phyloP scores from a whole-genome alignment of 1,140 invertebrate species.

The Episyrphus balteatus region DNA sequence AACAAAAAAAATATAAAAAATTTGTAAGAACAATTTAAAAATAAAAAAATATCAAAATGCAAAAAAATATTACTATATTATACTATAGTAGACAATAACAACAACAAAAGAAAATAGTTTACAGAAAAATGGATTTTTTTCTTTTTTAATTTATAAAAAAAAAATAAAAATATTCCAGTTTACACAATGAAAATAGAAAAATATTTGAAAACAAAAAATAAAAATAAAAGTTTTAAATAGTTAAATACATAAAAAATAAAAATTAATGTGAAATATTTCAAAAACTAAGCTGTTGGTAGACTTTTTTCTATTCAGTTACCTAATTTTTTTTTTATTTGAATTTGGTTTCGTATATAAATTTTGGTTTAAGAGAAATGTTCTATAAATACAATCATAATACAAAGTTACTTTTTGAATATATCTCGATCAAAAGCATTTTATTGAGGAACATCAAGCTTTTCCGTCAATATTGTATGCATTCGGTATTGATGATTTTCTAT shows the following conservation, averaged over 20 bases:
- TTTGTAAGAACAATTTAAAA: neutral
- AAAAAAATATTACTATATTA: slow-evolving; percentile 6
- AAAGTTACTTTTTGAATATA: no score
- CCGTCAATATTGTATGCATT: no score
- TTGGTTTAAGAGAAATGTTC: no score
- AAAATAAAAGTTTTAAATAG: neutral
- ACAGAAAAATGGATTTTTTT: slow-evolving; percentile 4
- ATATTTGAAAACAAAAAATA: neutral
- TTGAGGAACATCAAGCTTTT: no score
- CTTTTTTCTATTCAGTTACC: no score
- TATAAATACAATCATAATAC: slow-evolving; percentile 5
- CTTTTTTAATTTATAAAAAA: slow-evolving; percentile 6
- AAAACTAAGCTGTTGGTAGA: neutral
- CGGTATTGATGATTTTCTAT: no score
- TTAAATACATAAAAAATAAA: neutral
- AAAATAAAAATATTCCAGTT: slow-evolving; percentile 6
- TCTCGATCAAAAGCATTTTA: no score
- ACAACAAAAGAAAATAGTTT: slow-evolving; percentile 9
- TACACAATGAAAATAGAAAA: no score
- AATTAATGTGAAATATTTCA: neutral
- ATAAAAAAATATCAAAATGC: neutral
- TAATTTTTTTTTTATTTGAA: no score
- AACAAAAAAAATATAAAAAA: neutral
- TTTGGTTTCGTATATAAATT: no score
- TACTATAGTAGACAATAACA: slow-evolving; percentile 12